Evolutionary conservation across 2,888 invertebrate species (phyloP), one percentile per base, ranked within the genome.

Genomic region (Neoaliturus tenellus): DNA sequence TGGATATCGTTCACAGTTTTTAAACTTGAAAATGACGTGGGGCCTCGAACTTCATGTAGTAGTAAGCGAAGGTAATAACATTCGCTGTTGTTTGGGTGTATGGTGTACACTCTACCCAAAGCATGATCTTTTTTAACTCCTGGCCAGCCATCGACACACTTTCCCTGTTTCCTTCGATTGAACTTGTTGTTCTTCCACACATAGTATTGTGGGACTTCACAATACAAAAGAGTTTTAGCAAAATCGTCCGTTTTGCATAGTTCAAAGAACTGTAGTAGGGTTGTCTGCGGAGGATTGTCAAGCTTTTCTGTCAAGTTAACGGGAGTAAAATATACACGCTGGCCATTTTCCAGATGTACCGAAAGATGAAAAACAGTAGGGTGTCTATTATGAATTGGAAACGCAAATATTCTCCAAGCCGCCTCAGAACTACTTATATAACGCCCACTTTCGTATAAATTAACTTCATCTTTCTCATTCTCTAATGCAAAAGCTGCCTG

Each of bases 1-100:
- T 87, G 58, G 35, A 85, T 83, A 25, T 88, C 88, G 82, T 90
- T 85, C 14, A 89, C 87, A n/a, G 86, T 90, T 88, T 87, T 88
- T 39, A 90, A 85, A 81, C 85, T 85, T 71, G 44, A 62, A 87
- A 89, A 89, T 62, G 87, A 88, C 3, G 86, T 88, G 17, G 88
- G 88, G 17, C 88, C 88, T 80, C 84, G 75, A 69, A 89, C 86
- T 58, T 87, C 82, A 81, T 85, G 85, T 10, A 88, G 80, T 0
- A 87, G 73, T 6, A 89, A 67, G 55, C 88, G 81, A 17, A 89
- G 85, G 86, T 86, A 87, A 85, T 86, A 89, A 35, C 85, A 88
- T 73, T 87, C 86, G 8, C 35, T 51, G 58, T 86, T 86, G 14
- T 73, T 85, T 28, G 87, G 87, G 86, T 89, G 88, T 25, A 88